Evolutionary conservation across 1,140 invertebrate genomes (phyloP).

Genomic region (Macrocentrus cingulum): DNA sequence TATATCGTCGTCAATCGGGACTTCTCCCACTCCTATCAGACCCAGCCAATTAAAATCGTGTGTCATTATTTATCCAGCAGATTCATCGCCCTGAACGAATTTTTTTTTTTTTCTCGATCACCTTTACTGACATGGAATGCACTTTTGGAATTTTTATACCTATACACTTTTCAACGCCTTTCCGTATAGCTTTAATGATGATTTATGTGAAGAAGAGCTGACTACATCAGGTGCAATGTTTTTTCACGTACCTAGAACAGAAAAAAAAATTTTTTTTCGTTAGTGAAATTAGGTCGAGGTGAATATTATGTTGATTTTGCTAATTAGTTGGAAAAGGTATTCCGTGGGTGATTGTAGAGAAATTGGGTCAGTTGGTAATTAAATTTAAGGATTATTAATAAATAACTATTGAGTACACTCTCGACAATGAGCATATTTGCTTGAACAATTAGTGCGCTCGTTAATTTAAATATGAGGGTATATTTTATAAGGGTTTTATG

Average conservation of each 20-base stretch:
- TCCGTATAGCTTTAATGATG: background rate
- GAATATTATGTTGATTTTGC: no score
- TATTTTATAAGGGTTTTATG: constrained; percentile 13
- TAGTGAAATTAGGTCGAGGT: no score
- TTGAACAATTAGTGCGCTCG: constrained; percentile 19
- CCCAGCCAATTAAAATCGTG: constrained; percentile 45
- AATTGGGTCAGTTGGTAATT: constrained; percentile 8
- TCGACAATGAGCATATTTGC: background rate
- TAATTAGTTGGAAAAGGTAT: no score
- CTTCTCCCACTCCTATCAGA: background rate
- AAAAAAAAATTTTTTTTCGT: constrained; percentile 25
- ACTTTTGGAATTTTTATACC: background rate
- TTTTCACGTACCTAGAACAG: constrained; percentile 29
- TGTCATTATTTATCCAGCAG: constrained; percentile 45
- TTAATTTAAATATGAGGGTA: constrained; percentile 25
- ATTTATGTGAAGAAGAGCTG: background rate
- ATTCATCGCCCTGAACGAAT: constrained; percentile 12
- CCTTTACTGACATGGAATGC: background rate
- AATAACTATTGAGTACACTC: background rate
- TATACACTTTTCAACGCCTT: background rate
- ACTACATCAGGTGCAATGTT: background rate
- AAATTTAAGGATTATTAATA: background rate
- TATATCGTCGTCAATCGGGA: background rate
- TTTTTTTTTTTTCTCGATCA: background rate
- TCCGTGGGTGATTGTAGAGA: background rate